Base-by-base conservation (phyloP, 2,888 invertebrate genomes). In the Periphyllus acericola region DNA sequence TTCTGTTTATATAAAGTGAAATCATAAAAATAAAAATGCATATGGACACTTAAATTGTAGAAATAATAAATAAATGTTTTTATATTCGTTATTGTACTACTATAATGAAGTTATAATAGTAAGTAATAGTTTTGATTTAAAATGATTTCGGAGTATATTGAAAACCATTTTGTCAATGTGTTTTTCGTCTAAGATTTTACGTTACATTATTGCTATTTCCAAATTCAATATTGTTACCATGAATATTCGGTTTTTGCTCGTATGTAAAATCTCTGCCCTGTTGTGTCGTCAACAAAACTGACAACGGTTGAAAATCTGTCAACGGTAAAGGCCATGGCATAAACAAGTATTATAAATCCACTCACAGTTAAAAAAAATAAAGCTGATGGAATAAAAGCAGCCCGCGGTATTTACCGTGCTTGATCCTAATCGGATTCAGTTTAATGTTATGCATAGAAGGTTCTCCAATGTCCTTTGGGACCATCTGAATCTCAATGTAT, bases 311-410 rank as follows among this genome's bases (percentile, higher is more conserved):
- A 19, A 46, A 78, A 85, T 52, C 78, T 78, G 85, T 85, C 85
- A 78, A 66, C 85, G 34, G 21, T 52, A 78, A 76, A 78, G 78
- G 34, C 68, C 40, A 75, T 14, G 52, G 85, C 34, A 78, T 68
- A 78, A 85, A 85, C 78, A 85, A 85, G 68, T 78, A 85, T 85
- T 85, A 78, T 78, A 85, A 85, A 85, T 78, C 85, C 85, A 85
- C 85, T 85, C 84, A 46, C 46, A 71, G 29, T 71, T 52, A 85
- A 68, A 79, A 76, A 76, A 68, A 85, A 68, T 36, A 71, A 71
- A 71, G 71, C 79, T 71, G 40, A 86, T 71, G 85, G 71, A 79
- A 79, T 71, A 79, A 86, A 86, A 86, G 85, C 79, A 78, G 71
- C 85, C 85, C 71, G 71, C 71, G 79, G 79, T 86, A 86, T 86